A percentile compares a stretch with the other conserved stretches of the same genome.
These are phyloP conservation scores for Protodeltote pygarga DNA, from an alignment of 2,888 invertebrate genomes.

Conservation along the genomic window DNA sequence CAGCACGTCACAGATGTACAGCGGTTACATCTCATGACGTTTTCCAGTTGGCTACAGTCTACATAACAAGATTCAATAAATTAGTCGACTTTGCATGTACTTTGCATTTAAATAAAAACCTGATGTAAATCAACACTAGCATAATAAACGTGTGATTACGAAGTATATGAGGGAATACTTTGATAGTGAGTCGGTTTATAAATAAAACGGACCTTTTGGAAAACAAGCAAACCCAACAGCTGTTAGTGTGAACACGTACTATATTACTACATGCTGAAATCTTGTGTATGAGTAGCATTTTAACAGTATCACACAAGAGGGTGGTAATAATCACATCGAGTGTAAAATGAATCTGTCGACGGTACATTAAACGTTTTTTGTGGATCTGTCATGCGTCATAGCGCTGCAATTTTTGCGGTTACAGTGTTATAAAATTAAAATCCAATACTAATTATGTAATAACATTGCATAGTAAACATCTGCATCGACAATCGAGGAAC, in stretches of 20 bases:
- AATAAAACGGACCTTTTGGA: constrained; percentile 44
- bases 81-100: constrained; percentile 44
- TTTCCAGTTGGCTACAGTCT: constrained; percentile 17
- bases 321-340: constrained; percentile 45
- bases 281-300: constrained; percentile 33
- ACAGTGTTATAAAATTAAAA: constrained; percentile 23
- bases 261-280: constrained; percentile 53
- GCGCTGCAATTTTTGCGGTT: constrained; percentile 25
- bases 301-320: constrained; percentile 51
- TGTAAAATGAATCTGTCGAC: constrained; percentile 20
- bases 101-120: constrained; percentile 43
- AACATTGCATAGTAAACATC: constrained; percentile 17
- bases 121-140: constrained; percentile 56
- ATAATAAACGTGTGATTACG: constrained; percentile 30
- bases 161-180: constrained; percentile 48
- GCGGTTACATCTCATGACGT: not conserved
- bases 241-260: constrained; percentile 56
- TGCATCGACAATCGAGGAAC: constrained; percentile 32
- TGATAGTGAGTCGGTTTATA: constrained; percentile 47
- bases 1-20: constrained; percentile 13
- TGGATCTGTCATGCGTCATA: constrained; percentile 32
- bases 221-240: constrained; percentile 55
- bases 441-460: constrained; percentile 17
- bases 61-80: constrained; percentile 43
- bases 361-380: constrained; percentile 12